Base-by-base conservation (phyloP, 1,140 invertebrate genomes). In the Penaeus vannamei region DNA sequence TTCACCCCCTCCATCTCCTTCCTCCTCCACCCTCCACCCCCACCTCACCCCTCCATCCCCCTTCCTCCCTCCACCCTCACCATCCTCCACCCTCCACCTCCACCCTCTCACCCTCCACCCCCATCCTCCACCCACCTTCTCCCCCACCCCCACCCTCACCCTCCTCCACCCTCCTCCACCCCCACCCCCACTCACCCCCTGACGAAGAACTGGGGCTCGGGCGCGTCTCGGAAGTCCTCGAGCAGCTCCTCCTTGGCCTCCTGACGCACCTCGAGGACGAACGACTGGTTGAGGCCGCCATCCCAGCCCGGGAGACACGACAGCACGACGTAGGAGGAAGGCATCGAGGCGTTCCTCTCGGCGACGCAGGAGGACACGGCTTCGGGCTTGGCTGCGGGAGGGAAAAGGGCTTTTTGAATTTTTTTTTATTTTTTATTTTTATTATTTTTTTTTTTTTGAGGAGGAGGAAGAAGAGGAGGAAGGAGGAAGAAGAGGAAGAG, bases 341-440 rank as follows among this genome's bases (percentile, higher is more conserved):
- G 97, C 62, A 86, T 84, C 23, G 89, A 84, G 10, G 29, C 61
- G 81, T 97, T 96, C 93, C 98, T 97, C 17, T 95, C 94, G 12
- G 97, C 94, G 23, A 95, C 95, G 92, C 97, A 98, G 93, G 97
- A 97, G 91, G 96, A 95, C 66, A 98, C 94, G 42, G 96, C 95
- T 92, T 97, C 97, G 23, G 97, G 97, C 59, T 96, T 95, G 91
- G 97, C 97, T 96, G 94, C 64, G 91, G 20, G 22, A 42, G 19
- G 42, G 5, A n/a, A 23, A 53, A 46, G 12, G 10, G 19, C 5
- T 10, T 5, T 23, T 23, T 61, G 29, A 36, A 0, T 64, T 66
- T 66, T 36, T 12, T 62, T n/a, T 29, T 19, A 32, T 5, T 32
- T 64, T 20, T 26, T 36, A 32, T 26, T 5, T 32, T 7, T 42